phyloP scores from a whole-genome alignment of 1,140 invertebrate species.

The Camponotus pennsylvanicus region DNA sequence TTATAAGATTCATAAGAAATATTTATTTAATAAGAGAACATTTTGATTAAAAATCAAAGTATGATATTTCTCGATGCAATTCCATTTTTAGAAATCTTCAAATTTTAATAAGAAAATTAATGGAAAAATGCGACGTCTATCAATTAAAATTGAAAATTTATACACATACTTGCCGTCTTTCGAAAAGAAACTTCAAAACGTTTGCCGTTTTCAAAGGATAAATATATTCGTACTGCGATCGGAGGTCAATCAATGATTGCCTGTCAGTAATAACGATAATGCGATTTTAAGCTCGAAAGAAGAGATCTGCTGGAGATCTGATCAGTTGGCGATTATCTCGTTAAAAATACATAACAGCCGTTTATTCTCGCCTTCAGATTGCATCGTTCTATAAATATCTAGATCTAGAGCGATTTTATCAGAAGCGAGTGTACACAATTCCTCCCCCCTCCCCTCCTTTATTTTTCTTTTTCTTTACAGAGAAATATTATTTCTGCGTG shows the following conservation, averaged over 20 bases:
- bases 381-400: slow-evolving; percentile 80
- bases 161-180: too few species aligned
- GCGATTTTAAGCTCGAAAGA: background rate
- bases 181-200: too few species aligned
- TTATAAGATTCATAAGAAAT: too few species aligned
- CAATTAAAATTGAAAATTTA: too few species aligned
- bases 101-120: too few species aligned
- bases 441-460: slow-evolving; percentile 28
- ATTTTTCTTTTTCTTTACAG: slow-evolving; percentile 73
- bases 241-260: background rate
- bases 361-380: slow-evolving; percentile 75
- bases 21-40: too few species aligned
- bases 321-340: slow-evolving; percentile 57
- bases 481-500: slow-evolving; percentile 81
- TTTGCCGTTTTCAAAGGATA: too few species aligned
- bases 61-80: too few species aligned
- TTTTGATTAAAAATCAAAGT: too few species aligned
- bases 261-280: slow-evolving; percentile 5
- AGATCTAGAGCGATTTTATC: slow-evolving; percentile 78
- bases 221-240: background rate
- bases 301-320: background rate
- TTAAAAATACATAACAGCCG: slow-evolving; percentile 71
- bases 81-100: too few species aligned
- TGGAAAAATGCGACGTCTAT: too few species aligned
- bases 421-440: slow-evolving; percentile 29